phyloP scores from a whole-genome alignment of 2,888 invertebrate genomes.

The Heliconius erato region DNA sequence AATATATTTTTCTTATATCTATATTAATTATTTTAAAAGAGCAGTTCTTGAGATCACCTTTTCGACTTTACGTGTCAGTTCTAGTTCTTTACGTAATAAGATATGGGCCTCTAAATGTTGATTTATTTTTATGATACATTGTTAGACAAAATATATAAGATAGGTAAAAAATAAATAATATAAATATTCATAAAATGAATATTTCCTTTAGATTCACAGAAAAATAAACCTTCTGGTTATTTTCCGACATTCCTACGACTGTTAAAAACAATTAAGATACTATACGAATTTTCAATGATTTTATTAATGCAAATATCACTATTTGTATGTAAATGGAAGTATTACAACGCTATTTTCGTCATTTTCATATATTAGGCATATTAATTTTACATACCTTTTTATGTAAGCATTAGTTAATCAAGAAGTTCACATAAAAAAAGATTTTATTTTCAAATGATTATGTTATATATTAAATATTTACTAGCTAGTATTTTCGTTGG shows the following conservation, averaged over 20 bases:
- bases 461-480: no score
- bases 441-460: neutral
- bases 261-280: constrained; percentile 43
- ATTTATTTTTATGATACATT: no score
- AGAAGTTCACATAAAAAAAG: neutral
- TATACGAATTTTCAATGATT: constrained; percentile 21
- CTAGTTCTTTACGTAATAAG: no score
- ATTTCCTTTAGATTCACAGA: neutral
- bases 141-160: no score
- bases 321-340: constrained; percentile 42
- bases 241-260: constrained; percentile 8
- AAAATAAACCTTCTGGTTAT: neutral
- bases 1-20: no score
- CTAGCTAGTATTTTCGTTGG: no score
- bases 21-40: no score
- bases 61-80: no score
- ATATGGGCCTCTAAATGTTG: neutral
- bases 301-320: constrained; percentile 43
- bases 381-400: neutral
- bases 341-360: constrained; percentile 29
- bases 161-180: no score
- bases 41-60: no score
- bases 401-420: constrained; percentile 3
- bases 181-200: no score
- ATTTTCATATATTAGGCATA: constrained; percentile 7